Conservation (phyloP, 2,888 invertebrate genomes). For the Poecilobothrus nobilitatus region DNA sequence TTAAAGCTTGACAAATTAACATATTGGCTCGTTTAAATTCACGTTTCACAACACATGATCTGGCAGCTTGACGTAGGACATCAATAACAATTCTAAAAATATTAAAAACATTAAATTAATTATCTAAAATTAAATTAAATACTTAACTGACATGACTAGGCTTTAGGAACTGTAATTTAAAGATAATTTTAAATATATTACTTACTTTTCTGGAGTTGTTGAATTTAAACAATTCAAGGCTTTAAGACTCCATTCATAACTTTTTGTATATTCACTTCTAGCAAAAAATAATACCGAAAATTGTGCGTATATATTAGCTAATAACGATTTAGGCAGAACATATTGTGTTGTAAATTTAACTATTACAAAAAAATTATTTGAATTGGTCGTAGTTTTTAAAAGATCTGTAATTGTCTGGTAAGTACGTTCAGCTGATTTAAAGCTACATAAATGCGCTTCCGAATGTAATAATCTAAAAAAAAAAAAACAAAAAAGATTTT, state of each 20-base stretch:
- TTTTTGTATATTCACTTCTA: conserved; percentile 77
- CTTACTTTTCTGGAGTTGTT: conserved; percentile 53
- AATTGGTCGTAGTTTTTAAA: conserved; percentile 45
- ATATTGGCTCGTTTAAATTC: conserved; percentile 74
- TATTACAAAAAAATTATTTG: conserved; percentile 28
- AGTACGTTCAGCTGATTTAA: conserved; percentile 66
- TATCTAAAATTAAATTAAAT: too few relatives aligned
- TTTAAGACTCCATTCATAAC: conserved; percentile 67
- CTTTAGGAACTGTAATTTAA: conserved; percentile 13
- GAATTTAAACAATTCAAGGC: conserved; percentile 61
- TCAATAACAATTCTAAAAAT: conserved; percentile 62
- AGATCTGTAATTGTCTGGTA: conserved; percentile 52
- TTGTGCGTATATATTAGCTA: conserved; percentile 70
- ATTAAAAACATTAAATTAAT: too few relatives aligned
- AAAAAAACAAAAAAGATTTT: too few relatives aligned
- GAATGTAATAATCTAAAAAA: conserved; percentile 68
- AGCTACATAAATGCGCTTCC: conserved; percentile 73
- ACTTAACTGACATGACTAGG: neutral
- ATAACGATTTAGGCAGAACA: conserved; percentile 41
- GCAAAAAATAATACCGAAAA: conserved; percentile 75
- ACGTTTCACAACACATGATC: conserved; percentile 82
- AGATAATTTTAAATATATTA: conserved; percentile 13
- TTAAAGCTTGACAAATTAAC: conserved; percentile 73
- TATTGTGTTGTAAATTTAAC: neutral
- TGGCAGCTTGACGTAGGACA: conserved; percentile 76